Percentiles rank a stretch among this genome's conserved stretches.
phyloP scores from a whole-genome alignment of 2,797 vertebrate species.

The Hafferia zeledoni region DNA sequence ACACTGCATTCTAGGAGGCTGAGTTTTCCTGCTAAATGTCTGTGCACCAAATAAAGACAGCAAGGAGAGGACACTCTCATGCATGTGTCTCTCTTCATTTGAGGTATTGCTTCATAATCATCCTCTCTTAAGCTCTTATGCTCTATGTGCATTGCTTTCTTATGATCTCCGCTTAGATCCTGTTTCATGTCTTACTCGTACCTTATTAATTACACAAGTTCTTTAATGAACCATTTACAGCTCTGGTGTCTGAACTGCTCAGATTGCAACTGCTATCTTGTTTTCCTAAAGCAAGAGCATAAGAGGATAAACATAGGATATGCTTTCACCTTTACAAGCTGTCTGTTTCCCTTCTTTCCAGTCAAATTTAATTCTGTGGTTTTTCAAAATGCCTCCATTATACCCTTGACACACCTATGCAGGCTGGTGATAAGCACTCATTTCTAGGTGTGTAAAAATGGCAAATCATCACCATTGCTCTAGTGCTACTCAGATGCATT shows the following conservation, averaged over 20 bases:
- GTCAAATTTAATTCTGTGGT: not conserved
- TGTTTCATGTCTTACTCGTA: not conserved
- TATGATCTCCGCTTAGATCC: not conserved
- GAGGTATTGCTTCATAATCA: not conserved
- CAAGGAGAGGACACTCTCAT: not conserved
- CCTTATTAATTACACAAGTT: not conserved
- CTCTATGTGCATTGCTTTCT: not conserved
- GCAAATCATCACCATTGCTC: not conserved
- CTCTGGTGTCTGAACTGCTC: not conserved
- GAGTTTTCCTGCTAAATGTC: not conserved
- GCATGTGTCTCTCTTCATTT: not conserved
- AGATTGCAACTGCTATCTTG: not conserved
- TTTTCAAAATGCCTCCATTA: not conserved
- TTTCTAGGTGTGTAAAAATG: not conserved
- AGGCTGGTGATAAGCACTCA: too few species aligned
- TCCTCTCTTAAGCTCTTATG: not conserved
- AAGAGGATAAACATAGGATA: not conserved
- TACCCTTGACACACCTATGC: not conserved
- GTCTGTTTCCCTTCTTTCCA: not conserved
- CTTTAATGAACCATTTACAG: not conserved
- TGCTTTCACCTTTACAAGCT: not conserved
- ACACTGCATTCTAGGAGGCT: not conserved
- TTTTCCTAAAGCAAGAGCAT: not conserved
- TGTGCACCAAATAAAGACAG: not conserved
- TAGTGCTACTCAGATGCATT: not conserved